Evolutionary conservation across 2,888 invertebrate species (phyloP), one percentile per base, ranked within the genome.

Genomic region (Dermolepida albohirtum): DNA sequence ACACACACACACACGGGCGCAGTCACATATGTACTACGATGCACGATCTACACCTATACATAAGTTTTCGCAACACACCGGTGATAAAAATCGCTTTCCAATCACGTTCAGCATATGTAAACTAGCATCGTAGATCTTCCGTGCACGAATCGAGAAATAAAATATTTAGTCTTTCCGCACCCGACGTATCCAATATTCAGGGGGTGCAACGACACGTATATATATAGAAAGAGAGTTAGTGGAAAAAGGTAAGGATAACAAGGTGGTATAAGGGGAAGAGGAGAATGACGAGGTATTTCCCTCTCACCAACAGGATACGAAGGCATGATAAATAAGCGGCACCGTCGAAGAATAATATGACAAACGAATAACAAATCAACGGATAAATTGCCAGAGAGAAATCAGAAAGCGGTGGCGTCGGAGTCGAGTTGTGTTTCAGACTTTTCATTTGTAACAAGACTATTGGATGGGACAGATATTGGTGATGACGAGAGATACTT

Each of bases 101-200:
- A 80, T 80, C 81, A 81, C 81, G 81, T 82, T 73, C 78, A 76
- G 79, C 78, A 79, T 81, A 81, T 81, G 81, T 80, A 81, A 82
- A 82, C 81, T 77, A 80, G 79, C 78, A 78, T 77, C 78, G 78
- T 78, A 75, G 74, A 77, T 77, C 74, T 75, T 74, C 76, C 75
- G 22, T 40, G 39, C 40, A 10, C 29, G 57, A 12, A 41, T 75
- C 73, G 74, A 77, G 74, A 78, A 81, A 81, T 81, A 80, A 81
- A 80, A 80, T 81, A 81, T 81, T 81, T 80, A 81, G 80, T 78
- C 74, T 78, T 57, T 57, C 76, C 77, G 75, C 76, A 74, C 34
- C 34, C 75, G 76, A 17, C 44, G 80, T 79, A 77, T 78, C 78
- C 78, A 78, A 79, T 79, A 79, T 78, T 77, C 76, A 72, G 72